Evolutionary conservation across 2,113 vertebrate species (phyloP).

Genomic region (Entelurus aequoreus): DNA sequence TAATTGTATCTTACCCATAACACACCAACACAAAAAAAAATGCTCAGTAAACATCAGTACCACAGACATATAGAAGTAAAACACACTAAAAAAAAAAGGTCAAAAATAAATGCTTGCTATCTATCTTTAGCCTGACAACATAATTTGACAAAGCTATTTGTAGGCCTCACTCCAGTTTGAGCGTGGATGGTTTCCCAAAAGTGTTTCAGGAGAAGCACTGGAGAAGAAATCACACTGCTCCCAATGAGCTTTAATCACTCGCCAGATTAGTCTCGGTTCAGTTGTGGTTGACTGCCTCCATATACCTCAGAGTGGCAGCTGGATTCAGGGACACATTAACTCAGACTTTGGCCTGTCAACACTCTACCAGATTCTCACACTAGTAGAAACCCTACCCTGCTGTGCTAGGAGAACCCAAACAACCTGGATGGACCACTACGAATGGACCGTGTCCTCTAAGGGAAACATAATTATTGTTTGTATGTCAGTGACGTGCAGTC

Average conservation of each 20-base stretch:
- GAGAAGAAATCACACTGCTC: slow-evolving; percentile 17
- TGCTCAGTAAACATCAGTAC: slow-evolving; percentile 30
- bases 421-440: slow-evolving; percentile 21
- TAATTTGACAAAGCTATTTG: slow-evolving; percentile 5
- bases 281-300: slow-evolving; percentile 54
- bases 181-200: background rate
- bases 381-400: slow-evolving; percentile 41
- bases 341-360: slow-evolving; percentile 58
- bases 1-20: background rate
- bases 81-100: background rate
- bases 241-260: slow-evolving; percentile 55
- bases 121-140: slow-evolving; percentile 13
- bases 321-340: slow-evolving; percentile 64
- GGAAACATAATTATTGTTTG: background rate
- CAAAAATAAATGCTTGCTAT: background rate
- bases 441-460: slow-evolving; percentile 9
- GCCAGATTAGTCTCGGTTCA: slow-evolving; percentile 58
- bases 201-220: slow-evolving; percentile 18
- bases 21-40: background rate
- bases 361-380: slow-evolving; percentile 53
- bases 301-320: slow-evolving; percentile 61
- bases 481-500: too few relatives aligned
- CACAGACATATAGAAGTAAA: slow-evolving; percentile 2
- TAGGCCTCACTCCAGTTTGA: background rate
- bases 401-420: slow-evolving; percentile 22